A percentile compares a stretch with the other conserved stretches of the same genome.
Conservation (phyloP, 2,888 invertebrate genomes). For the Gari tellinella region DNA sequence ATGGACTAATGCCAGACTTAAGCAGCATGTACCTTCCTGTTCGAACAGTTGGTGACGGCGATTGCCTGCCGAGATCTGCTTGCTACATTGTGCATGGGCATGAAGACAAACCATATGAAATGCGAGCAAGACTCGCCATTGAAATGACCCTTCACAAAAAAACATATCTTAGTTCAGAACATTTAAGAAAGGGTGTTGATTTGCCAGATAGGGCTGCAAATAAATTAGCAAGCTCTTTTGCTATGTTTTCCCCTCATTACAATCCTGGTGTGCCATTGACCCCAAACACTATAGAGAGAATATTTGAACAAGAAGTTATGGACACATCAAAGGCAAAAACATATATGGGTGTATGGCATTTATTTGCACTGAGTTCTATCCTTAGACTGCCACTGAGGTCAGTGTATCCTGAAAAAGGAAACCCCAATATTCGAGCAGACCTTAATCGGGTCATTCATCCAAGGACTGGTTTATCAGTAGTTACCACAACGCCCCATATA, state of each 20-base stretch:
- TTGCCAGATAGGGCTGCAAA: constrained; percentile 8
- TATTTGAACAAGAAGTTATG: constrained; percentile 36
- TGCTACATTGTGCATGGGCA: constrained; percentile 27
- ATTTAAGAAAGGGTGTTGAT: not conserved
- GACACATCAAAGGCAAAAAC: not conserved
- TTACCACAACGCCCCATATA: not conserved
- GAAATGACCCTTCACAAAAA: constrained; percentile 26
- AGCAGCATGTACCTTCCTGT: constrained; percentile 18
- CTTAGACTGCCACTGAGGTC: constrained; percentile 19
- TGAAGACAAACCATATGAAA: constrained; percentile 31
- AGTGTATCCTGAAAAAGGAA: constrained; percentile 42
- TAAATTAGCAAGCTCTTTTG: constrained; percentile 10
- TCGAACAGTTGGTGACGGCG: constrained; percentile 18
- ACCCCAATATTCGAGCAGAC: not conserved
- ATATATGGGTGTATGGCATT: constrained; percentile 56
- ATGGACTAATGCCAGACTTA: too few species aligned
- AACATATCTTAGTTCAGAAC: constrained; percentile 6
- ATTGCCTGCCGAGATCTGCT: constrained; percentile 29
- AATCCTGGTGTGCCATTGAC: constrained; percentile 10
- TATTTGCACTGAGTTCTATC: constrained; percentile 32
- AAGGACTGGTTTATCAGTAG: not conserved
- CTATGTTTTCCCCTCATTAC: constrained; percentile 27
- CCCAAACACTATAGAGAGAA: not conserved
- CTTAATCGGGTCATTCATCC: constrained; percentile 17
- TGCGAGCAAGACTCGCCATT: constrained; percentile 25